These are phyloP conservation scores for Acanthornis magna DNA, from an alignment of 2,797 vertebrate species.

Conservation along the genomic window DNA sequence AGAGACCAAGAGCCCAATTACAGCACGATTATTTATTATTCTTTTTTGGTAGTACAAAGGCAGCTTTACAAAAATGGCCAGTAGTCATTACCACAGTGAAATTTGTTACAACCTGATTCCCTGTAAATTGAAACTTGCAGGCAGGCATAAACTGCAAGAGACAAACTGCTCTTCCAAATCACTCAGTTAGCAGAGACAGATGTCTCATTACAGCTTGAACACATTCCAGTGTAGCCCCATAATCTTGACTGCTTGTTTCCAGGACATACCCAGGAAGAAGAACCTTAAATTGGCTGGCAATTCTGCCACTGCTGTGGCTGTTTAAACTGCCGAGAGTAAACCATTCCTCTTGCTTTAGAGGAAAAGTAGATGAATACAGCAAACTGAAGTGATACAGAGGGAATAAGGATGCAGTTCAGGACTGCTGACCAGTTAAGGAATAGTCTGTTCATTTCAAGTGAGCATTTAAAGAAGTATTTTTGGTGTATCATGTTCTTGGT, in stretches of 20 bases:
- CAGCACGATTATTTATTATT: conserved; percentile 35
- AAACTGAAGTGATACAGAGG: background rate
- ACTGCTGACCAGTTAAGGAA: background rate
- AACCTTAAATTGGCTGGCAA: background rate
- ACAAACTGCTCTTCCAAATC: background rate
- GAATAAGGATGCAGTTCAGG: background rate
- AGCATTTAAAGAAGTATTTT: background rate
- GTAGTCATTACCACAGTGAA: background rate
- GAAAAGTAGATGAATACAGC: background rate
- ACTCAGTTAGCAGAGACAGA: background rate
- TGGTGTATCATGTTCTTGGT: background rate
- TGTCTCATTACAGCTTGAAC: background rate
- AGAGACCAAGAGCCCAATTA: background rate
- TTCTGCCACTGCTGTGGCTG: background rate
- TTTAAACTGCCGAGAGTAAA: background rate
- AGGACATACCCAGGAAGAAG: background rate
- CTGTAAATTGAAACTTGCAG: background rate
- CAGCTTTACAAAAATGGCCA: conserved; percentile 35
- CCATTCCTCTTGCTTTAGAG: background rate
- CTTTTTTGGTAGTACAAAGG: conserved; percentile 38
- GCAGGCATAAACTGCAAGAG: background rate
- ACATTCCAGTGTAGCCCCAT: background rate
- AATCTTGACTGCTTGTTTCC: background rate
- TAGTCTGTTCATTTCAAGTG: background rate
- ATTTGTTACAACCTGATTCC: background rate